Base-by-base conservation (phyloP, 2,888 invertebrate species). In the Orthosia gothica region DNA sequence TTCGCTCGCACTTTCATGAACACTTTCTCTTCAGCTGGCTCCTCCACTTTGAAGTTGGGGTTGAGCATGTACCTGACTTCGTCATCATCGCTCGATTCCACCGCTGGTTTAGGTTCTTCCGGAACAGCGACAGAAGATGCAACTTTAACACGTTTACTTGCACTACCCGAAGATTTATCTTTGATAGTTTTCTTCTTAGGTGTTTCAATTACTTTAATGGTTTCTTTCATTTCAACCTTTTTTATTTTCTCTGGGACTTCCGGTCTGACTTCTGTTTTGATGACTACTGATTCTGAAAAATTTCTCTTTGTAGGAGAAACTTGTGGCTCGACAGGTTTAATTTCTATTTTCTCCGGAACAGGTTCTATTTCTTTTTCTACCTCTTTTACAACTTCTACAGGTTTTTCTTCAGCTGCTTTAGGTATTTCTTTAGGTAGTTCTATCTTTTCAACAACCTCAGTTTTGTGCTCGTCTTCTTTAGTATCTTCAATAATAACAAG, bases 51-150 rank as follows among this genome's bases (percentile, higher is more conserved):
- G 74, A 92, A 94, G 75, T 95, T 89, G 3, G 96, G 96, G 76
- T 96, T 96, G 0, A 96, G 84, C 96, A 96, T 96, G 80, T 96
- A 96, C 54, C 96, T 89, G 3, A 95, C 87, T 72, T 96, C 96
- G 50, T 96, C 95, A 9, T 96, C 96, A 50, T 96, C 96, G 55
- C 94, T 95, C 0, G 92, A 91, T 75, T 94, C 93, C 2, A 84
- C 76, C 1, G 78, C 62, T 26, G 88, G 83, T 73, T 91, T 90
- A 1, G 76, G 78, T 3, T 91, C 88, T 4, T 85, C 83, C 15
- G 85, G 77, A 26, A 78, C 68, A 12, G 87, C 64, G 4, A 85
- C 70, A 12, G 91, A 79, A 9, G 76, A 55, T 50, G 89, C 59
- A 2, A 89, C 81, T 87, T 92, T 95, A 59, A 92, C 87, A 18